Evolutionary conservation across 2,888 invertebrate genomes (phyloP).

Genomic region (Lathronympha strigana): DNA sequence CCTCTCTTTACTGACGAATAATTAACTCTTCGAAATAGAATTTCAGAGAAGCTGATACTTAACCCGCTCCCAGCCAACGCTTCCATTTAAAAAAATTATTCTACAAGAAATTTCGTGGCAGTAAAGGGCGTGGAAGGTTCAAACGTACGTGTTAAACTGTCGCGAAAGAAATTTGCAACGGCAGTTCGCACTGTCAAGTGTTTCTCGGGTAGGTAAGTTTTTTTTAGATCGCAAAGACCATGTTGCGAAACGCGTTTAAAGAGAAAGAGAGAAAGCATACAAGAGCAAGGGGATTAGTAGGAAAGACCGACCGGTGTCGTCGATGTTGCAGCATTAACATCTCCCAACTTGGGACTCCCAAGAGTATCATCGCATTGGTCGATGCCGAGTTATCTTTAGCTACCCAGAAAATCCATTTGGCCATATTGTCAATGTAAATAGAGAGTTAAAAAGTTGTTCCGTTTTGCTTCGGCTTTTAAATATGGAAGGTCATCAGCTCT

Average conservation of each 20-base stretch:
- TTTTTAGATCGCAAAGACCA: no score
- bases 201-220: background rate
- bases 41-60: background rate
- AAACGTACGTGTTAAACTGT: constrained; percentile 10
- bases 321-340: no score
- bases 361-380: no score
- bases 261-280: no score
- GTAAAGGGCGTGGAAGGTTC: background rate
- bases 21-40: constrained; percentile 4
- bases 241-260: no score
- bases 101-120: background rate
- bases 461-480: no score
- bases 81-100: background rate
- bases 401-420: background rate
- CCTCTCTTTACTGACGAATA: background rate
- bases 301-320: no score
- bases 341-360: no score
- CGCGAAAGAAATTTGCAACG: background rate
- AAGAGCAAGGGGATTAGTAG: no score
- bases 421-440: background rate
- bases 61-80: background rate
- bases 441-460: no score
- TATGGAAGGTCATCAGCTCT: no score
- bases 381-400: background rate
- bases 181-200: background rate